Evolutionary conservation across 2,113 vertebrate species (phyloP).

Genomic region (Cinclus mexicanus): DNA sequence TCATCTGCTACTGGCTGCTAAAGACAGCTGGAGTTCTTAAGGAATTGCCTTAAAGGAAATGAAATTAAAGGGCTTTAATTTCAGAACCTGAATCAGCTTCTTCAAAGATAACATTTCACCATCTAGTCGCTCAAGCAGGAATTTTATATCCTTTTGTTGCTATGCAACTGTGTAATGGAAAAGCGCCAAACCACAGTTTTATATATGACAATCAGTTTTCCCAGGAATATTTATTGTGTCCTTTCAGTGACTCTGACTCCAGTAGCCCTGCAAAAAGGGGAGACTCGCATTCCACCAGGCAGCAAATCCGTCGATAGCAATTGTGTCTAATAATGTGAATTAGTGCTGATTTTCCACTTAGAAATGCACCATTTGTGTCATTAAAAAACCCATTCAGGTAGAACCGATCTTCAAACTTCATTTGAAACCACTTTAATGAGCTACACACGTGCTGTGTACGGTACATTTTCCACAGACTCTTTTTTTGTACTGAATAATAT

Average conservation of each 20-base stretch:
- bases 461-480: constrained; percentile 61
- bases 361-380: constrained; percentile 52
- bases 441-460: constrained; percentile 68
- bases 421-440: constrained; percentile 91
- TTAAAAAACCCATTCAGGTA: constrained; percentile 70
- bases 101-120: constrained; percentile 52
- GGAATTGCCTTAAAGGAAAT: constrained; percentile 54
- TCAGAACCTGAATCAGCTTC: constrained; percentile 43
- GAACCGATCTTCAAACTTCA: constrained; percentile 46
- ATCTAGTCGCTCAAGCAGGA: constrained; percentile 68
- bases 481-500: constrained; percentile 78
- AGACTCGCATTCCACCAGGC: constrained; percentile 70
- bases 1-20: constrained; percentile 28
- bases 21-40: constrained; percentile 22
- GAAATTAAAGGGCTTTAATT: constrained; percentile 58
- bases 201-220: constrained; percentile 82
- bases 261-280: constrained; percentile 58
- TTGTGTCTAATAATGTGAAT: constrained; percentile 63
- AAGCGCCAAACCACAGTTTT: constrained; percentile 67
- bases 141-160: constrained; percentile 84
- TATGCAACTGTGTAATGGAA: constrained; percentile 84
- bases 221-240: constrained; percentile 80
- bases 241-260: constrained; percentile 67
- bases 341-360: constrained; percentile 67
- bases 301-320: constrained; percentile 58